Percentiles rank a stretch among this genome's conserved stretches.
Evolutionary conservation across 2,113 vertebrate species (phyloP).

Genomic region (Ophthalmolycus amberensis): DNA sequence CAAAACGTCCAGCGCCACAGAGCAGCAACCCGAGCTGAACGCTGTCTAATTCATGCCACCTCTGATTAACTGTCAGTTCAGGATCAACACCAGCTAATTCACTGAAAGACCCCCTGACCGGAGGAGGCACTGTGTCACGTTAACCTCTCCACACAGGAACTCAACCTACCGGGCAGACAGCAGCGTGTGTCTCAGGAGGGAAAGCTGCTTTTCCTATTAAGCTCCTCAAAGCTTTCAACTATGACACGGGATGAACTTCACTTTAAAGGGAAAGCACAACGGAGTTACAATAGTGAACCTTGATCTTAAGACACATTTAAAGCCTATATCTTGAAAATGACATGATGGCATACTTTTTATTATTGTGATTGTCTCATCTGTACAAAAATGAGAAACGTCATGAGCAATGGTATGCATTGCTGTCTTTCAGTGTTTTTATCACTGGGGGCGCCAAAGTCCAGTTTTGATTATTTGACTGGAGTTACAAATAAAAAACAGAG

Average conservation of each 20-base stretch:
- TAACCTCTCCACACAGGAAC: conserved; percentile 23
- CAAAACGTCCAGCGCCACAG: conserved; percentile 73
- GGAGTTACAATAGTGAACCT: not conserved
- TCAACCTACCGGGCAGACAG: not conserved
- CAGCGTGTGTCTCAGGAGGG: not conserved
- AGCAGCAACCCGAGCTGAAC: conserved; percentile 62
- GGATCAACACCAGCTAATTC: conserved; percentile 73
- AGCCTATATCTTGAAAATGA: not conserved
- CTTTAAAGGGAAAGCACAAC: not conserved
- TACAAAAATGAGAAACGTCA: not conserved
- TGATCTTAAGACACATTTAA: not conserved
- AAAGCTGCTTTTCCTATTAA: not conserved
- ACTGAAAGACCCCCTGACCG: conserved; percentile 47
- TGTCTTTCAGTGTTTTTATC: too few species aligned
- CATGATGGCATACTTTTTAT: too few species aligned
- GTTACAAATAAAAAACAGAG: not conserved
- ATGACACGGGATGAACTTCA: not conserved
- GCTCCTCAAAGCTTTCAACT: not conserved
- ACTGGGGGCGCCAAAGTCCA: not conserved
- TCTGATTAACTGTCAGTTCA: conserved; percentile 76
- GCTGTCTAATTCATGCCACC: conserved; percentile 77
- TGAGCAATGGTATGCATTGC: not conserved
- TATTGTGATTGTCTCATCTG: too few species aligned
- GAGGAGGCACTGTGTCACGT: conserved; percentile 15
- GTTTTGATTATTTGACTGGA: not conserved